Evolutionary conservation across 2,888 invertebrate species (phyloP).

Genomic region (Pammene fasciana): DNA sequence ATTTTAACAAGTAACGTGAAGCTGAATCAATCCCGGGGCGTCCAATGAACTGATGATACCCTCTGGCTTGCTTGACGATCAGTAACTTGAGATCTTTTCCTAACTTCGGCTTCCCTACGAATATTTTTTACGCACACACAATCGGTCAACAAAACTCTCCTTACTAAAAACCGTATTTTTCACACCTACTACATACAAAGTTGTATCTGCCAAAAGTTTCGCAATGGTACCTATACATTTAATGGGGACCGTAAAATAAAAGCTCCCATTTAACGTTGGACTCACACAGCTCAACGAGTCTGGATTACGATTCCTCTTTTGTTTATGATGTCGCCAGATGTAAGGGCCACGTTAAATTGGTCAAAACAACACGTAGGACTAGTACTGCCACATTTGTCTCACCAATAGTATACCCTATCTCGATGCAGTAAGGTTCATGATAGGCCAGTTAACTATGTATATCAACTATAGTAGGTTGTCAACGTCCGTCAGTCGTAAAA

Average conservation of each 20-base stretch:
- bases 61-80: too few species aligned
- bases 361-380: conserved; percentile 11
- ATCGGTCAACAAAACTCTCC: not conserved
- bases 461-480: conserved; percentile 37
- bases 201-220: conserved; percentile 24
- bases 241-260: conserved; percentile 43
- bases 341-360: conserved; percentile 33
- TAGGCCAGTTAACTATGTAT: not conserved
- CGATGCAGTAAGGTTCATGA: not conserved
- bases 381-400: not conserved
- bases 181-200: conserved; percentile 18
- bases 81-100: too few species aligned
- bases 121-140: too few species aligned
- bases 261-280: conserved; percentile 33
- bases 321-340: conserved; percentile 15
- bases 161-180: not conserved
- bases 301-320: conserved; percentile 6
- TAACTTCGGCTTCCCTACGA: too few species aligned
- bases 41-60: too few species aligned
- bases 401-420: not conserved
- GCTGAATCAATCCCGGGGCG: too few species aligned
- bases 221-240: conserved; percentile 42
- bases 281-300: conserved; percentile 16
- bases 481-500: conserved; percentile 53
- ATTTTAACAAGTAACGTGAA: too few species aligned